Base-by-base conservation (phyloP, 1,140 invertebrate species). In the Drosophila varians region DNA sequence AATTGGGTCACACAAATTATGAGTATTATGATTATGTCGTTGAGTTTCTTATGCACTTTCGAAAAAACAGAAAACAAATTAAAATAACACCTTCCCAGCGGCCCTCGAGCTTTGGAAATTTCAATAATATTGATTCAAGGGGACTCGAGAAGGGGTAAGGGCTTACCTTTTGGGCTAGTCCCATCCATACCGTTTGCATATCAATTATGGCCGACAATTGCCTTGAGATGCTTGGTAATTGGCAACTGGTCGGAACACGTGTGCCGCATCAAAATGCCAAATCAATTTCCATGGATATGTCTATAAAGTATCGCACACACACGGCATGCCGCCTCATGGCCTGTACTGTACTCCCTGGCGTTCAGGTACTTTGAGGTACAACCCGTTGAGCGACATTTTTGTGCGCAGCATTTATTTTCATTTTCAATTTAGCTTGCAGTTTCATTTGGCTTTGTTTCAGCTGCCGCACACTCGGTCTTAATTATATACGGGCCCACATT, bases 1-100 rank as follows among this genome's bases (percentile, higher is more conserved):
- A 79, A 86, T 84, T 84, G 79, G 79, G 75, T 75, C 79, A 84
- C 38, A 47, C 46, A 52, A 64, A 66, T 64, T 66, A 66, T 66
- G 38, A 66, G 62, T 65, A 66, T 66, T 53, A 65, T 65, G 71
- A 65, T 74, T 74, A 74, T 60, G 28, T 43, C 47, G 18, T n/a
- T 54, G 36, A 36, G 12, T 42, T 14, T 21, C 23, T 38, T 60
- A 16, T 72, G 69, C 69, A 72, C 69, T 72, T 72, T 72, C 69
- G 28, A 31, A 31, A 31, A 31, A 31, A n/a, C n/a, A n/a, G 21
- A 61, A 72, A 52, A 72, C 46, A 47, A 60, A 71, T 57, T 34
- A 43, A 72, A 34, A 58, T 57, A 49, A 58, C 45, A 49, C 42
- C 21, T 70, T 70, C 49, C 23, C 54, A 28, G 8, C 16, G 31